Conservation (phyloP, 2,888 invertebrate genomes). For the Mechanitis messenoides region DNA sequence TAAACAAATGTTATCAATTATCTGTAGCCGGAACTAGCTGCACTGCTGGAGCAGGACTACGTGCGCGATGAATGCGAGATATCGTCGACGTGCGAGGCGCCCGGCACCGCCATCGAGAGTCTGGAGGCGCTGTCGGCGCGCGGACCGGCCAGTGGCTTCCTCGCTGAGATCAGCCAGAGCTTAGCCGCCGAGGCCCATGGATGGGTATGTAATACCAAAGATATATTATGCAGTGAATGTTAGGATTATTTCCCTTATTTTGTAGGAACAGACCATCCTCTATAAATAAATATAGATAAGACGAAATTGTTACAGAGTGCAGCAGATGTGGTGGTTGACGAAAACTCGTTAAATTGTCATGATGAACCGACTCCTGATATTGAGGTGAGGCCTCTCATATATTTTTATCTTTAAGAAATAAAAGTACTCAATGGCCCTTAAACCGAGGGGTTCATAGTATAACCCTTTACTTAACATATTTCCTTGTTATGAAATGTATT, state of each 20-base stretch:
- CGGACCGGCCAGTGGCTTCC: slow-evolving; percentile 67
- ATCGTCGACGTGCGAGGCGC: slow-evolving; percentile 58
- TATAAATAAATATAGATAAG: no score
- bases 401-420: no score
- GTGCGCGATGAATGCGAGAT: slow-evolving; percentile 67
- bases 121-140: slow-evolving; percentile 70
- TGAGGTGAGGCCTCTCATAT: slow-evolving; percentile 39
- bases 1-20: neutral
- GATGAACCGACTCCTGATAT: slow-evolving; percentile 46
- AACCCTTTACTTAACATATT: no score
- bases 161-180: slow-evolving; percentile 72
- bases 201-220: slow-evolving; percentile 45
- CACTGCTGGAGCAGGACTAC: slow-evolving; percentile 65
- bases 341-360: slow-evolving; percentile 52
- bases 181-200: slow-evolving; percentile 55
- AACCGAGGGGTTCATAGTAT: no score
- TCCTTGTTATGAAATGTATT: no score
- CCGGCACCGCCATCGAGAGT: slow-evolving; percentile 70
- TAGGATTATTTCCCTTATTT: no score
- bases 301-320: slow-evolving; percentile 43
- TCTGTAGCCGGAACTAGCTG: slow-evolving; percentile 63
- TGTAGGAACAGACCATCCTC: no score
- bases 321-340: slow-evolving; percentile 50
- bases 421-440: no score
- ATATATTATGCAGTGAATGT: no score